Percentiles rank a stretch among this genome's conserved stretches.
phyloP scores from a whole-genome alignment of 1,140 invertebrate genomes.

The Aphelenchoides besseyi region DNA sequence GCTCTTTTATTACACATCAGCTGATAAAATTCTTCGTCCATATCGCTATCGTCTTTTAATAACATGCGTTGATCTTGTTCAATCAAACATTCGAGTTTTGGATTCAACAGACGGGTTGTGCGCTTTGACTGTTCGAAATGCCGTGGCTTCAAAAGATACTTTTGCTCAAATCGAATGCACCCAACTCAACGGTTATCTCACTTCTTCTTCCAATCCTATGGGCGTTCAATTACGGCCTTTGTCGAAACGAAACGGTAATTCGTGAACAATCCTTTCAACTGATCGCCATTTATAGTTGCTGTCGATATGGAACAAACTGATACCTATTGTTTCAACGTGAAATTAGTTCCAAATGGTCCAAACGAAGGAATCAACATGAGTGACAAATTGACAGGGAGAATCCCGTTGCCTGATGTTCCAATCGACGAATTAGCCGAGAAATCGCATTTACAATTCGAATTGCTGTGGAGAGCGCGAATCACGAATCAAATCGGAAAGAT shows the following conservation, averaged over 20 bases:
- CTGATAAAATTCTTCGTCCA: background rate
- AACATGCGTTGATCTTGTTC: background rate
- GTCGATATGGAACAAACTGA: constrained; percentile 3
- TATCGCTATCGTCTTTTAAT: background rate
- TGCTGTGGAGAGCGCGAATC: background rate
- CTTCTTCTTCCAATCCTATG: background rate
- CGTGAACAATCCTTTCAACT: background rate
- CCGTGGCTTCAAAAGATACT: background rate
- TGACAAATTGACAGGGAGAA: background rate
- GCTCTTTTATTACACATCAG: background rate
- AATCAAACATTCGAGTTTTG: background rate
- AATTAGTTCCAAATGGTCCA: background rate
- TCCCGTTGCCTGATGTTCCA: background rate
- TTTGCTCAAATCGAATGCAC: constrained; percentile 5
- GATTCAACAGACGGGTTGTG: background rate
- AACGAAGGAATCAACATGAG: background rate
- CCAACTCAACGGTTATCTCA: background rate
- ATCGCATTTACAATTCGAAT: background rate
- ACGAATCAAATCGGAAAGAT: background rate
- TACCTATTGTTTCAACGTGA: background rate
- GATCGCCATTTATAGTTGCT: background rate
- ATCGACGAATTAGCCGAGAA: background rate
- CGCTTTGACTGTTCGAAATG: background rate
- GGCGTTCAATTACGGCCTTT: background rate
- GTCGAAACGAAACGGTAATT: background rate